Base-by-base conservation (phyloP, 1,140 invertebrate species). In the Drosophila melanica region DNA sequence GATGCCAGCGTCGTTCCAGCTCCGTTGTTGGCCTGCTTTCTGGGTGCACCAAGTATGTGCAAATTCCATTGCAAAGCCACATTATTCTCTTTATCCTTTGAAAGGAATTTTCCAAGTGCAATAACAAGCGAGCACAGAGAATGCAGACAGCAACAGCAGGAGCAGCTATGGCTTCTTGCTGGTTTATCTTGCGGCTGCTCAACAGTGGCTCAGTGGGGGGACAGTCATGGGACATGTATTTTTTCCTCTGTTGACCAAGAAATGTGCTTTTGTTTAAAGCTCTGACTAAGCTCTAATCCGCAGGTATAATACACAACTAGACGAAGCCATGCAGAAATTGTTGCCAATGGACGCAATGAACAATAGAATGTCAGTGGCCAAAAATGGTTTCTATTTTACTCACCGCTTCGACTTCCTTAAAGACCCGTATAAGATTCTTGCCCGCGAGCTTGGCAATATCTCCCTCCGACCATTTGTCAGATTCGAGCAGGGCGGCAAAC, bases 371-470 rank as follows among this genome's bases (percentile, higher is more conserved):
- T 48, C 64, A 79, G 51, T 76, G 64, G 59, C 58, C 20, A 6
- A 30, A 73, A 74, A 57, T 78, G 54, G 48, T n/a, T 53, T 74
- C 57, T 58, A 41, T 64, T 54, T 51, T 30, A 71, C 93, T 93
- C 78, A 96, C 95, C 92, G 94, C 93, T 92, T 96, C 96, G 16
- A 95, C 96, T 89, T 94, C 93, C 72, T 94, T 94, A 93, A 96
- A 96, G 23, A 96, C 96, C 51, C 95, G 93, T 69, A 96, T 93
- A 79, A 96, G 94, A 92, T 97, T 97, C 35, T 94, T 93, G 8
- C 96, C 96, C 64, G 96, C 95, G 54, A 97, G 89, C 92, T 97
- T 96, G 90, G 95, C 95, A 69, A 97, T 92, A 76, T 97, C 95
- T 67, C 94, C 94, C 27, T 96, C 94, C 39, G 94, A 94, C 96